Evolutionary conservation across 2,797 vertebrate genomes (phyloP), one percentile per base, ranked within the genome.

Genomic region (Enteromius afrohamiltoni): DNA sequence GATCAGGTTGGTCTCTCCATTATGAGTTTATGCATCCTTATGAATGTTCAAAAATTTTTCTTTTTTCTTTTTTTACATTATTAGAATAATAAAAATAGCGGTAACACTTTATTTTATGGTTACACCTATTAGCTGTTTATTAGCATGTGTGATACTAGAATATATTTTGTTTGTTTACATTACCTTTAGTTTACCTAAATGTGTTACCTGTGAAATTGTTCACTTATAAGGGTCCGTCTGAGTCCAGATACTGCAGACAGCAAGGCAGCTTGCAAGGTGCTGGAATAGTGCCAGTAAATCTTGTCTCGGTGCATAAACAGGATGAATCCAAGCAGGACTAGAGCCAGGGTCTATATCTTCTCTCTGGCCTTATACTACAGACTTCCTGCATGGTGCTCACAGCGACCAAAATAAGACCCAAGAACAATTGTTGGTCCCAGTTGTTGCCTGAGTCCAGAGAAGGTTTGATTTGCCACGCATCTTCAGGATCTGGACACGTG

Each of bases 391-490:
- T 83, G 37, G 62, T 86, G 82, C 42, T 82, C 65, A 68, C 80
- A 47, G 58, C 40, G 83, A 84, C 87, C 75, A 88, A 90, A 90
- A 90, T 88, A 87, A 88, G 85, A 80, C 60, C 23, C 17, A 31
- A 77, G 76, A 90, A 88, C 88, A 87, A 86, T 88, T 68, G 75
- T 23, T 62, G 58, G 62, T 83, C 65, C 53, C 47, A 26, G 45
- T 31, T 51, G 62, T 65, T 83, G 77, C 71, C 79, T 70, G 79
- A 16, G 31, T 47, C 53, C n/a, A 70, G 70, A 77, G 81, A 87
- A 85, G 40, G 45, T 71, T 84, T 82, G 16, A 78, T 87, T 87
- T 85, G 80, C 80, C 78, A 85, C 1, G 7, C 70, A 65, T 34
- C 31, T 3, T 42, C 19, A 10, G 21, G 45, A 42, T 51, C 62